These are phyloP conservation scores for Lophura nycthemera DNA, from an alignment of 2,113 vertebrate species.

Conservation along the genomic window DNA sequence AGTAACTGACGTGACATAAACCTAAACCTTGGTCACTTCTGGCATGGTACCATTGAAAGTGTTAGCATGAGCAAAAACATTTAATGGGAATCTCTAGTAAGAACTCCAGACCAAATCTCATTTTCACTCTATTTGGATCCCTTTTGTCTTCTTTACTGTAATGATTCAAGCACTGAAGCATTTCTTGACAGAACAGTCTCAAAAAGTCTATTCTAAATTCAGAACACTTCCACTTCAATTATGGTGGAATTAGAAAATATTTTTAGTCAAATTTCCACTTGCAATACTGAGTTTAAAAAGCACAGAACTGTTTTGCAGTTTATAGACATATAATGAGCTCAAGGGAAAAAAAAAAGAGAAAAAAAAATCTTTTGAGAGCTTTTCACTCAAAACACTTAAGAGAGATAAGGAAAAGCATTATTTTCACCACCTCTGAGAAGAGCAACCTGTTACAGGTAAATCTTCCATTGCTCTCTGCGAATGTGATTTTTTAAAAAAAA, in stretches of 20 bases:
- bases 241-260: neutral
- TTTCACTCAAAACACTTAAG: neutral
- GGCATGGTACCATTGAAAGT: neutral
- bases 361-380: neutral
- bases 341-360: neutral
- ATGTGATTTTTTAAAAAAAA: neutral
- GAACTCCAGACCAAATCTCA: neutral
- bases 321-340: neutral
- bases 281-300: neutral
- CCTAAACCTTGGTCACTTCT: neutral
- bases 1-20: accelerated
- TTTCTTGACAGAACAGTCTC: neutral
- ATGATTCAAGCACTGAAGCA: neutral
- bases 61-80: neutral
- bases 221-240: neutral
- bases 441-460: conserved; percentile 20
- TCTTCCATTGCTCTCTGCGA: neutral
- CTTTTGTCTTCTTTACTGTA: neutral
- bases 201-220: neutral
- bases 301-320: neutral
- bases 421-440: conserved; percentile 1
- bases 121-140: neutral
- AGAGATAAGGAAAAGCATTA: neutral
- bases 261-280: neutral
- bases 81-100: neutral